Conservation (phyloP, 2,888 invertebrate genomes). For the Synanthedon tipuliformis region DNA sequence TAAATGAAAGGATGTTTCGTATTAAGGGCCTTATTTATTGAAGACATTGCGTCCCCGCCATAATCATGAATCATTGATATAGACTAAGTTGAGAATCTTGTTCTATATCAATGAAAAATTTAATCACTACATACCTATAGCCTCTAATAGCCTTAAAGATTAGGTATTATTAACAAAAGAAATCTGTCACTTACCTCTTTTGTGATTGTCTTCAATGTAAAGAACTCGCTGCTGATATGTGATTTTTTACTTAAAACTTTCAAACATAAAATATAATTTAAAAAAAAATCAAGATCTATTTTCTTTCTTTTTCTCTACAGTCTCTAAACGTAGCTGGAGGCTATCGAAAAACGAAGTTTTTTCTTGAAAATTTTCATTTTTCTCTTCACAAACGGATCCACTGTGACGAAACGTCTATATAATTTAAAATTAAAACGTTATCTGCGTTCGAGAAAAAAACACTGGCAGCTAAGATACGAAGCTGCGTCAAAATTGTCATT, state of each 20-base stretch:
- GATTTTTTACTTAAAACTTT: slow-evolving; percentile 11
- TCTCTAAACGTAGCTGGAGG: slow-evolving; percentile 15
- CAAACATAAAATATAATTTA: slow-evolving; percentile 1
- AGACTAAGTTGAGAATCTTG: too few relatives aligned
- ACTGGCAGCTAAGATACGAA: slow-evolving; percentile 22
- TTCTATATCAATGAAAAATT: too few relatives aligned
- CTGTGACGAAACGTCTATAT: slow-evolving; percentile 18
- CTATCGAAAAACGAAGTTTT: slow-evolving; percentile 61
- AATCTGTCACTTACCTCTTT: neutral
- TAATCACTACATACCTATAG: too few relatives aligned
- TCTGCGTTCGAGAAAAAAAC: slow-evolving; percentile 10
- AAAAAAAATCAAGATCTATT: neutral
- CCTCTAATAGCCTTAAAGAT: too few relatives aligned
- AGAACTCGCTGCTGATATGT: slow-evolving; percentile 31
- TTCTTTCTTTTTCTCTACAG: slow-evolving; percentile 7
- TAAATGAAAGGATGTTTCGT: too few relatives aligned
- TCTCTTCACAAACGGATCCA: slow-evolving; percentile 58
- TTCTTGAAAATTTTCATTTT: slow-evolving; percentile 67
- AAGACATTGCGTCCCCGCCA: too few relatives aligned
- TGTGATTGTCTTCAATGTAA: neutral
- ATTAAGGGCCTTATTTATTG: too few relatives aligned
- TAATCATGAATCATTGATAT: too few relatives aligned
- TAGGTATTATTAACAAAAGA: neutral
- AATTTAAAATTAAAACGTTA: slow-evolving; percentile 7
- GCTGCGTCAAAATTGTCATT: slow-evolving; percentile 27